phyloP scores from a whole-genome alignment of 2,888 invertebrate species.

The Caenorhabditis sinica region DNA sequence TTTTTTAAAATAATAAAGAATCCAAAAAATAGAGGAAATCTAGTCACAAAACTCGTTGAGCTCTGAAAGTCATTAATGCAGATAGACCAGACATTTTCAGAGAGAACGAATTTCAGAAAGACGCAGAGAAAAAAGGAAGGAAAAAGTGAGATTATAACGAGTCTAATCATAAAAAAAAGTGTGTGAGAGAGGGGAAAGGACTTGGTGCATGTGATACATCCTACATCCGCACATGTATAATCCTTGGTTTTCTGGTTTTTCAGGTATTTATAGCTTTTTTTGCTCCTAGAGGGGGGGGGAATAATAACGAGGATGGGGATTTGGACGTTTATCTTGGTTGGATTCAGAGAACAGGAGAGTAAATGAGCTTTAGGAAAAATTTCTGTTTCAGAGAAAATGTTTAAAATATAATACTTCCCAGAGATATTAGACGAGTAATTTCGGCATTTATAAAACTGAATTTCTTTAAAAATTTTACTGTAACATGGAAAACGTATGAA shows the following conservation, averaged over 20 bases:
- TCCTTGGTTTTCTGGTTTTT: background rate
- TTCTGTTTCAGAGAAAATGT: too few species aligned
- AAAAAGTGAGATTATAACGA: background rate
- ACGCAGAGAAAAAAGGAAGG: background rate
- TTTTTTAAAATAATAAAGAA: too few species aligned
- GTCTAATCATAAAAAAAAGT: background rate
- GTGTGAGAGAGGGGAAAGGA: background rate
- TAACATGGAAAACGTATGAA: too few species aligned
- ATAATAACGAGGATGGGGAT: background rate
- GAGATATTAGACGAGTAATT: too few species aligned
- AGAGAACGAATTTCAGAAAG: background rate
- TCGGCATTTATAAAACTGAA: too few species aligned
- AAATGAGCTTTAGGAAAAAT: too few species aligned
- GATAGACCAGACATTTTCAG: too few species aligned
- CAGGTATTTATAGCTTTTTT: background rate
- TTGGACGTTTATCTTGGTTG: background rate
- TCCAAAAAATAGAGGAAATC: too few species aligned
- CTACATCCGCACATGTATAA: constrained; percentile 1
- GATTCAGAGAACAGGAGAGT: background rate
- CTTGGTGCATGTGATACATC: background rate
- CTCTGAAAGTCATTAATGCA: too few species aligned
- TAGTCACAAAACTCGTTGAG: too few species aligned
- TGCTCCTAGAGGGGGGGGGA: background rate
- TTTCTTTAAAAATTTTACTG: too few species aligned
- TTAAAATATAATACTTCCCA: too few species aligned